Evolutionary conservation across 2,113 vertebrate genomes (phyloP).

Genomic region (Alosa alosa): DNA sequence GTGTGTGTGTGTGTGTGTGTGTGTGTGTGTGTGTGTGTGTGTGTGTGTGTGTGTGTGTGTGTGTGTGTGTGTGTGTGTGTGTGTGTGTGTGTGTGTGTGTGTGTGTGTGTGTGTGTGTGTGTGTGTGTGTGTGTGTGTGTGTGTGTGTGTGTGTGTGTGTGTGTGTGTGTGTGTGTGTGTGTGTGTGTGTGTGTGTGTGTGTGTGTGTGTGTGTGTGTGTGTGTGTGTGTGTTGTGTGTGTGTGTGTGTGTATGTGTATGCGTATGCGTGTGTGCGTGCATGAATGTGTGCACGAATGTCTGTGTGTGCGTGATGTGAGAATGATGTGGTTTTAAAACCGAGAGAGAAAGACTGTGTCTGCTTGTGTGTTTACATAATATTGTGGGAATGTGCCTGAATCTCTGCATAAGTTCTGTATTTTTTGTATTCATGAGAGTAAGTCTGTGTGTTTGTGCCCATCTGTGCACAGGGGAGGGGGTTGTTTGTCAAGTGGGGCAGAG

Average conservation of each 20-base stretch:
- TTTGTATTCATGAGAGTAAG: too few species aligned
- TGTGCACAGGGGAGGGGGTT: neutral
- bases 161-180: neutral
- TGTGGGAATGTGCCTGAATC: too few species aligned
- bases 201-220: neutral
- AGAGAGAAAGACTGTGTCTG: too few species aligned
- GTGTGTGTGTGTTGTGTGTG: neutral
- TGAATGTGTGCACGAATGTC: neutral
- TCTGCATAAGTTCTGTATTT: too few species aligned
- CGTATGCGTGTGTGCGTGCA: neutral
- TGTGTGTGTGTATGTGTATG: neutral
- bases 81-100: slow-evolving; percentile 10
- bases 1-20: neutral
- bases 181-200: neutral
- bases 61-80: neutral
- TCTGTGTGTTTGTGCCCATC: neutral
- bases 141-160: neutral
- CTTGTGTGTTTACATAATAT: too few species aligned
- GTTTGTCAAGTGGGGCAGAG: neutral
- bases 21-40: neutral
- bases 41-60: neutral
- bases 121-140: neutral
- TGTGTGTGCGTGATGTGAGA: neutral
- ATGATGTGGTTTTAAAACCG: too few species aligned
- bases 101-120: neutral